Evolutionary conservation across 2,113 vertebrate genomes (phyloP), one percentile per base, ranked within the genome.

Genomic region (Chauna torquata): DNA sequence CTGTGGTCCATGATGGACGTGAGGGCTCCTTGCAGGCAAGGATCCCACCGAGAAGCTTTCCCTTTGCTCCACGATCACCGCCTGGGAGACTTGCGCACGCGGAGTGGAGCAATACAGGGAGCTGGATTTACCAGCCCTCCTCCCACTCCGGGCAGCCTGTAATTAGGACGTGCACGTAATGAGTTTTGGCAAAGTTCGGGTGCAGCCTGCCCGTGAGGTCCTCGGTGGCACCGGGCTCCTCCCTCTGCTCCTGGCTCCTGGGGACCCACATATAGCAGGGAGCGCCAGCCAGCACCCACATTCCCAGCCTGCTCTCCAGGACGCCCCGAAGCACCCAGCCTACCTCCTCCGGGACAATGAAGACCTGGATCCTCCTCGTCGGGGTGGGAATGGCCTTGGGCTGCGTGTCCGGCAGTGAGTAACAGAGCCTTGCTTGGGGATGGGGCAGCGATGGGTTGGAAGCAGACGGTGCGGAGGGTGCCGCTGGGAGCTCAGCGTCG

Each of bases 111-210:
- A 57, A 85, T 1, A 13, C 72, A 2, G 36, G 86, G 40, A 90
- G 90, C 95, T 57, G 91, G 96, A 94, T 89, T 91, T 95, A 87
- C 96, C 94, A 76, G 95, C 81, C 86, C 82, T 78, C 64, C 89
- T 81, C 89, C 64, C 89, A 47, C 19, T 4, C 42, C 4, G 4
- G 65, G 52, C 65, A 94, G 34, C 70, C 94, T 95, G 3, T 93
- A 94, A 97, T 96, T 95, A 96, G 49, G 61, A 47, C 27, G 0
- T 0, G 44, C 27, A 0, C 77, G 1, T 93, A 70, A 95, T 54
- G 94, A 95, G 47, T 40, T 86, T 87, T 79, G 91, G 74, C 65
- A 14, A 59, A 62, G 70, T 72, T 68, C 2, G 92, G 61, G 84
- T 9, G 70, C 95, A 82, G 42, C 92, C 47, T 49, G 15, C 12